Evolutionary conservation across 2,113 vertebrate genomes (phyloP).

Genomic region (Leptobrachium leishanense): DNA sequence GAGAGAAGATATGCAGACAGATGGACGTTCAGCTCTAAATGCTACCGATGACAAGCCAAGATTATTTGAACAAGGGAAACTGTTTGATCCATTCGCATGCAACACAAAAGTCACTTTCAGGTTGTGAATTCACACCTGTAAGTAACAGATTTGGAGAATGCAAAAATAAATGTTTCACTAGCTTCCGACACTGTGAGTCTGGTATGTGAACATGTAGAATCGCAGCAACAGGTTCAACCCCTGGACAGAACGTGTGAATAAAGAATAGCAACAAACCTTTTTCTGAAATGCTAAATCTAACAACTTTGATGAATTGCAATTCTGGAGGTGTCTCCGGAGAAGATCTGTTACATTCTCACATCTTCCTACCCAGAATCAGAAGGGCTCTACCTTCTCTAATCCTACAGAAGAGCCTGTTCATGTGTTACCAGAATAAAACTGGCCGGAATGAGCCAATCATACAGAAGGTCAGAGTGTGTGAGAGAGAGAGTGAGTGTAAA

Average conservation of each 20-base stretch:
- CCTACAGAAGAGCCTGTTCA: background rate
- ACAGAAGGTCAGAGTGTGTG: too few species aligned
- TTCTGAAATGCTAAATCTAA: conserved; percentile 8
- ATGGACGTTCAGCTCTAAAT: too few species aligned
- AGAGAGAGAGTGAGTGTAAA: too few species aligned
- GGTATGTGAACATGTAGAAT: conserved; percentile 29
- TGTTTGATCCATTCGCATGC: conserved; percentile 12
- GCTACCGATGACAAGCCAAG: too few species aligned
- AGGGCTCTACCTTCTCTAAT: background rate
- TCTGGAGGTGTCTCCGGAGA: background rate
- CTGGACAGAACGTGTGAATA: conserved; percentile 67
- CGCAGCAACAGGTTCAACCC: conserved; percentile 55
- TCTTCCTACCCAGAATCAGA: background rate
- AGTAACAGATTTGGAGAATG: conserved; percentile 33
- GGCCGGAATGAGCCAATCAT: too few species aligned
- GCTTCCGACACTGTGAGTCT: conserved; percentile 30
- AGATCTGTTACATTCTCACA: background rate
- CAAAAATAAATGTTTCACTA: conserved; percentile 30
- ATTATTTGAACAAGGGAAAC: background rate
- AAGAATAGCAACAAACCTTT: conserved; percentile 53
- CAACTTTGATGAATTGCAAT: background rate
- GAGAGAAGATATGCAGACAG: too few species aligned
- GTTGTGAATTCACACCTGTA: conserved; percentile 41
- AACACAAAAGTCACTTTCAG: conserved; percentile 24
- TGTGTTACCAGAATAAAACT: too few species aligned